Evolutionary conservation across 2,797 vertebrate species (phyloP).

Genomic region (Euphonia xanthogaster): DNA sequence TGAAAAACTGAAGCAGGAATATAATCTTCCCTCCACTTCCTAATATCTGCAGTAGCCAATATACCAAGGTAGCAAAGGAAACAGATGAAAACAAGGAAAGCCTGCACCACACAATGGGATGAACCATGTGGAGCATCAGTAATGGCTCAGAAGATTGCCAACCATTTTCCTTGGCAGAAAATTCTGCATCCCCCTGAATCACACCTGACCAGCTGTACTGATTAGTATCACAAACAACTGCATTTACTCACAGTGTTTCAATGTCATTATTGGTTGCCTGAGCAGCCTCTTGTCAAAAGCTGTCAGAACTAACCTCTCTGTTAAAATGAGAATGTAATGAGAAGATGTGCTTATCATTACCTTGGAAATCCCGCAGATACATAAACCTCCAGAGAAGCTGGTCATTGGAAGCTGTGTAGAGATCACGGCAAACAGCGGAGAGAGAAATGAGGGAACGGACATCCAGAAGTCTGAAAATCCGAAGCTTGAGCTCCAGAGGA

Average conservation of each 20-base stretch:
- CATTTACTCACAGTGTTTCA: background rate
- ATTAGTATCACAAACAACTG: background rate
- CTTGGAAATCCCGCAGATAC: constrained; percentile 85
- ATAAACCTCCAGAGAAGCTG: constrained; percentile 90
- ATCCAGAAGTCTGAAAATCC: constrained; percentile 88
- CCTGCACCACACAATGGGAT: background rate
- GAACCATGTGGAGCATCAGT: background rate
- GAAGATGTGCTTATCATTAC: constrained; percentile 55
- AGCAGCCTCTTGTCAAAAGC: background rate
- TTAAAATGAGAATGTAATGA: background rate
- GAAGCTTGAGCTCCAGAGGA: constrained; percentile 88
- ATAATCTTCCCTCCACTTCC: background rate
- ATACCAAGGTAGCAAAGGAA: background rate
- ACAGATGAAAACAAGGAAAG: background rate
- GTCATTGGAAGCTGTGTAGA: constrained; percentile 80
- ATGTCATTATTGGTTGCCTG: background rate
- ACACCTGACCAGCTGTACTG: background rate
- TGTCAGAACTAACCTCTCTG: background rate
- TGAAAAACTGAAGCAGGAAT: background rate
- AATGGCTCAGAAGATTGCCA: background rate
- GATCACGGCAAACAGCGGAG: constrained; percentile 82
- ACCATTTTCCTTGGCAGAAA: background rate
- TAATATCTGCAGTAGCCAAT: background rate
- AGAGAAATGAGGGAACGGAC: constrained; percentile 81
- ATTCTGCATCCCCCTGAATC: background rate